A percentile compares a stretch with the other conserved stretches of the same genome.
Evolutionary conservation across 2,113 vertebrate genomes (phyloP).

Genomic region (Callochromis pleurospilus): DNA sequence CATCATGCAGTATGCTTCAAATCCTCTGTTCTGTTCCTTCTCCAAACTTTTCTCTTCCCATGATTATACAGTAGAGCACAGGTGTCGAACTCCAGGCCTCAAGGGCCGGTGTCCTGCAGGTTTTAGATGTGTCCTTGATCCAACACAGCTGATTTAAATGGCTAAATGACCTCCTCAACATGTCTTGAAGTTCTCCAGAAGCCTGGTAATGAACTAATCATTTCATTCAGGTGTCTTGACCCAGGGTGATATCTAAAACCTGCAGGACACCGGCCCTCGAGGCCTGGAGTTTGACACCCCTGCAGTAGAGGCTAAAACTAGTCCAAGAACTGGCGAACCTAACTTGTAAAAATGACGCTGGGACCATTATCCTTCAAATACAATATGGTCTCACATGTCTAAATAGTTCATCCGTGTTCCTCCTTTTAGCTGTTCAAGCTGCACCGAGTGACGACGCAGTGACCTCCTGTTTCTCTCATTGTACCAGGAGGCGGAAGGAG

Average conservation of each 20-base stretch:
- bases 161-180: no score
- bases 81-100: no score
- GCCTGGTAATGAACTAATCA: no score
- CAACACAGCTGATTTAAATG: no score
- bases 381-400: neutral
- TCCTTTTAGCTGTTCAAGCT: conserved; percentile 28
- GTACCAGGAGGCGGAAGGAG: neutral
- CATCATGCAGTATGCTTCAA: neutral
- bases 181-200: no score
- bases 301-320: neutral
- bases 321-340: neutral
- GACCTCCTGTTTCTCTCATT: neutral
- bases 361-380: neutral
- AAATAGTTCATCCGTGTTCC: neutral
- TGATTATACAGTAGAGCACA: neutral
- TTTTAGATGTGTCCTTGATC: no score
- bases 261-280: no score
- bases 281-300: no score
- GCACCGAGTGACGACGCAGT: conserved; percentile 30
- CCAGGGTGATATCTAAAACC: no score
- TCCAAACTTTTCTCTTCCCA: neutral
- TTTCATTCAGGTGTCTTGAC: no score
- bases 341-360: neutral
- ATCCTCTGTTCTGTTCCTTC: neutral
- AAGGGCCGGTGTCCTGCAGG: no score